These are phyloP conservation scores for Asobara japonica DNA, from an alignment of 1,140 invertebrate species.

Conservation along the genomic window DNA sequence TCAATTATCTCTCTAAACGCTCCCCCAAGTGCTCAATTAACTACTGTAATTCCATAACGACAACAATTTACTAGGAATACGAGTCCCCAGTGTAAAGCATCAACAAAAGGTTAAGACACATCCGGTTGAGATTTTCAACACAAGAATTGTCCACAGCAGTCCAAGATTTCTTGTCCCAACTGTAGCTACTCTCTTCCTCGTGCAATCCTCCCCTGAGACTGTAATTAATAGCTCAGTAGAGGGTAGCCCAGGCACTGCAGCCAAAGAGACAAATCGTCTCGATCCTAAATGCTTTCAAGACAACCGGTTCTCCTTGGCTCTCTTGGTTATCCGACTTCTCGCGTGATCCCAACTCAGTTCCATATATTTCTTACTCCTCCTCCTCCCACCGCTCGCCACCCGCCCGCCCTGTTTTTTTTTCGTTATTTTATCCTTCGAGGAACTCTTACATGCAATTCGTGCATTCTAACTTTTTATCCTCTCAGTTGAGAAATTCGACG, in stretches of 20 bases:
- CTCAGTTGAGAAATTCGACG: neutral
- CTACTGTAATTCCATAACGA: neutral
- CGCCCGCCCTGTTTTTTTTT: neutral
- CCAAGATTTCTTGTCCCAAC: neutral
- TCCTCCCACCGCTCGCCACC: neutral
- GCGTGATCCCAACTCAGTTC: constrained; percentile 17
- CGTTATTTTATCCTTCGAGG: neutral
- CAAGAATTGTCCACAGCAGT: constrained; percentile 28
- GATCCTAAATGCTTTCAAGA: constrained; percentile 31
- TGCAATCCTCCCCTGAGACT: constrained; percentile 19
- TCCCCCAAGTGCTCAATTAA: neutral
- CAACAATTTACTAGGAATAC: constrained; percentile 3
- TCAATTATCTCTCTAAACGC: neutral
- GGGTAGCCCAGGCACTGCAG: constrained; percentile 19
- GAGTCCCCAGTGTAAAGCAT: neutral
- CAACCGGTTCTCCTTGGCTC: constrained; percentile 31
- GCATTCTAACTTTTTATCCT: neutral
- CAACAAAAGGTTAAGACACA: constrained; percentile 10
- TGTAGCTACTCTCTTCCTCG: neutral
- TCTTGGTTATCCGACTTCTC: neutral
- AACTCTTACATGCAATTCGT: neutral
- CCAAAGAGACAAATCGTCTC: constrained; percentile 30
- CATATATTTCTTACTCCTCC: neutral
- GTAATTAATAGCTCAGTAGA: constrained; percentile 33
- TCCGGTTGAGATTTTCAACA: neutral